Evolutionary conservation across 2,113 vertebrate species (phyloP).

Genomic region (Sapayoa aenigma): DNA sequence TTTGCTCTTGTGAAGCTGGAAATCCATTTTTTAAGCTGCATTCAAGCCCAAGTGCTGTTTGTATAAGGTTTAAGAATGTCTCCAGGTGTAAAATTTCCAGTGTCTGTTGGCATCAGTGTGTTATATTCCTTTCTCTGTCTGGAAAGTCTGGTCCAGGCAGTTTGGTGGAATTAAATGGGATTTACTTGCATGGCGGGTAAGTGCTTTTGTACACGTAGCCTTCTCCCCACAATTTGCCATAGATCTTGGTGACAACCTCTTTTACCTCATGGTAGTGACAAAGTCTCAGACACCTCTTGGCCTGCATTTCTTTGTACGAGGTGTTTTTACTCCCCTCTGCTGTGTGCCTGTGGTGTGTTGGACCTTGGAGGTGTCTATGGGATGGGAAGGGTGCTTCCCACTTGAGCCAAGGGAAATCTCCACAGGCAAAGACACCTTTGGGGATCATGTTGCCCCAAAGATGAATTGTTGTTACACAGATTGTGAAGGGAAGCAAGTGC

Average conservation of each 20-base stretch:
- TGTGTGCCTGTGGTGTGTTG: neutral
- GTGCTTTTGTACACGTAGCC: neutral
- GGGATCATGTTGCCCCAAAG: neutral
- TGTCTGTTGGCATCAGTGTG: neutral
- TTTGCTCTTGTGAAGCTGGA: neutral
- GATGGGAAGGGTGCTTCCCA: neutral
- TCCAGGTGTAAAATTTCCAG: neutral
- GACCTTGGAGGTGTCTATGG: neutral
- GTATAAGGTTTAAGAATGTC: neutral
- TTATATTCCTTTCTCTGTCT: neutral
- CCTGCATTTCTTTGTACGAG: neutral
- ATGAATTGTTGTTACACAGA: neutral
- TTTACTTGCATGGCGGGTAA: neutral
- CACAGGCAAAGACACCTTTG: fast-evolving
- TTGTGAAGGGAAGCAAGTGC: neutral
- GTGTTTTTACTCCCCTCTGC: neutral
- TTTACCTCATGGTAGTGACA: neutral
- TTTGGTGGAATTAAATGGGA: neutral
- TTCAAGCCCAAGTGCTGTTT: neutral
- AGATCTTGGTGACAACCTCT: neutral
- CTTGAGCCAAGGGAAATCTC: neutral
- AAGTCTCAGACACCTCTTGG: neutral
- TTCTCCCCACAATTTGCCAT: neutral
- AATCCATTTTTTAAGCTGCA: neutral
- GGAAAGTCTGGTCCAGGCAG: neutral